Evolutionary conservation across 2,888 invertebrate species (phyloP), one percentile per base, ranked within the genome.

Genomic region (Dusona sp.): DNA sequence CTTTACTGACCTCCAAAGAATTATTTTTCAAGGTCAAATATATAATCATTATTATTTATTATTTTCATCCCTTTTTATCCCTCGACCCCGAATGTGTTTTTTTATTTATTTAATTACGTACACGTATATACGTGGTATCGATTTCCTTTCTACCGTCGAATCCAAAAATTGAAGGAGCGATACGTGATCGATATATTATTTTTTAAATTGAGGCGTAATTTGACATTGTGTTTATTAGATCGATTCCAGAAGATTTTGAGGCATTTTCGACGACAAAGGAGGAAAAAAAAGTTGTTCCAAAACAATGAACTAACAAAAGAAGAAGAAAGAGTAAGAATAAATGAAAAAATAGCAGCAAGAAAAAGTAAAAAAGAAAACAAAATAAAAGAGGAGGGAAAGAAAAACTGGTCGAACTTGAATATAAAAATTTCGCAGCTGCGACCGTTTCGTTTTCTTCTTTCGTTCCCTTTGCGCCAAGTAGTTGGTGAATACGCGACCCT

Each of bases 381-480:
- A 29, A 22, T 38, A 7, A 73, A 16, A 74, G 22, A 48, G 57
- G 48, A 51, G 64, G 67, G 61, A 68, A 65, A 81, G 42, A 65
- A 45, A 25, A n/a, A 45, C 42, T 88, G 89, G 54, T 42, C 84
- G 73, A 81, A 85, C 82, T 86, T 89, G 88, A 91, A 90, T 79
- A 84, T 90, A 88, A 89, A 91, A 73, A 91, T 89, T 91, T 85
- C 79, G 88, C 92, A 92, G 92, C 91, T 92, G 92, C 90, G 80
- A 70, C 33, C 87, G 81, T 81, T 73, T 87, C 83, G 73, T 65
- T 75, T 51, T 78, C 73, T 79, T 84, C 80, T 82, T 45, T 29
- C 65, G 68, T 83, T 61, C 83, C 74, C 61, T 42, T 80, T n/a
- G n/a, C 77, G 82, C 80, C 70, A 68, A 77, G 42, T 57, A 42